Evolutionary conservation across 2,888 invertebrate genomes (phyloP), one percentile per base, ranked within the genome.

Genomic region (Miltochrista miniata): DNA sequence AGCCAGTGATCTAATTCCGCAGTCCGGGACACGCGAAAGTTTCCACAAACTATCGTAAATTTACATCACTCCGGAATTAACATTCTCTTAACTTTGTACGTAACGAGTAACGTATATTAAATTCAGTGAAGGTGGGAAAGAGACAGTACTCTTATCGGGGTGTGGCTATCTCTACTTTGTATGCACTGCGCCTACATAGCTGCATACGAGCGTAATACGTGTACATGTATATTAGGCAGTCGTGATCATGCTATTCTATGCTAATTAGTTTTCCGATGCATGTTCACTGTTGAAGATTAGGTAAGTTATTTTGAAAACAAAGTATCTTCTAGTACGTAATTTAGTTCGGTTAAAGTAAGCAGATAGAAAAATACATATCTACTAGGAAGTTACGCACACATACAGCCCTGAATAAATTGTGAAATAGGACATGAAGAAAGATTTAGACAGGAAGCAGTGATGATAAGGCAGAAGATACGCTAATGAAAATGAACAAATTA

Each of bases 121-220:
- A 59, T 66, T 61, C 48, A 51, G 52, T 64, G 61, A 64, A 79
- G 64, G 81, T 76, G 74, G 56, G 76, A 85, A 64, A 75, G 84
- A 83, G 84, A 84, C 62, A 68, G 76, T 68, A 61, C 52, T 62
- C 64, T 76, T 78, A 79, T 81, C 81, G 74, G 87, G 89, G 87
- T 89, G 90, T 85, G 89, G 86, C 81, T 85, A 83, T 81, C 80
- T 81, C 79, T 81, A 82, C 80, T 87, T 81, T 82, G 79, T 84
- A 85, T 85, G 82, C 84, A 76, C 69, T 77, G 76, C 73, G 67
- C 74, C 72, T 76, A 79, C 79, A 83, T 83, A 78, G 76, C 70
- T 81, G 80, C 81, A 86, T 76, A 76, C 76, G 61, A 80, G 78
- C 71, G 74, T 78, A 66, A 58, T 71, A 53, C 44, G 48, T 54